Conservation (phyloP, 2,888 invertebrate genomes). For the Mycalesis mineus region DNA sequence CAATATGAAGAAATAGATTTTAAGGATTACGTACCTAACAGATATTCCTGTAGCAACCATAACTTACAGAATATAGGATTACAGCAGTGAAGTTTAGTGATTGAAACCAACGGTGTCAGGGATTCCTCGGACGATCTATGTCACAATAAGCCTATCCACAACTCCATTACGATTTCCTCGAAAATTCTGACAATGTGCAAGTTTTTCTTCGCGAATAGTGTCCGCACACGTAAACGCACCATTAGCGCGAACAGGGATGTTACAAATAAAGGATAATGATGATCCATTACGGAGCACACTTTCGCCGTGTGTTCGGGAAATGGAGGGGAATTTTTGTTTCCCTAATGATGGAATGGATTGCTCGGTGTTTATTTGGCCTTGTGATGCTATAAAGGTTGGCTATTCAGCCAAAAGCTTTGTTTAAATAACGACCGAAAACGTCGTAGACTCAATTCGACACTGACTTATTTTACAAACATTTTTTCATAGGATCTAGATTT, state of each 20-base stretch:
- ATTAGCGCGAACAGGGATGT: slow-evolving; percentile 6
- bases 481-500: background rate
- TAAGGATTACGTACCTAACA: too few species aligned
- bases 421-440: too few species aligned
- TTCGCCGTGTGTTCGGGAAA: slow-evolving; percentile 8
- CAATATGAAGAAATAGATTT: too few species aligned
- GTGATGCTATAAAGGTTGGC: too few species aligned
- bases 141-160: too few species aligned
- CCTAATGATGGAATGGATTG: slow-evolving; percentile 10
- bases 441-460: background rate
- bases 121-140: too few species aligned
- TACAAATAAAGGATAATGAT: slow-evolving; percentile 12
- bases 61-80: too few species aligned
- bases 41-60: too few species aligned
- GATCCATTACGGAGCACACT: slow-evolving; percentile 11
- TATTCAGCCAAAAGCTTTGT: too few species aligned
- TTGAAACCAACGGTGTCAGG: too few species aligned
- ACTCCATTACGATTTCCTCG: background rate
- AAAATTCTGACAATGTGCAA: background rate
- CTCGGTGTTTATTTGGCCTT: background rate
- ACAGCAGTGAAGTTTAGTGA: too few species aligned
- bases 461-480: background rate
- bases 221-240: slow-evolving; percentile 4
- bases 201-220: slow-evolving; percentile 4
- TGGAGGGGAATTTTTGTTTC: slow-evolving; percentile 3